Percentiles rank a stretch among this genome's conserved stretches.
Evolutionary conservation across 2,888 invertebrate genomes (phyloP).

Genomic region (Hipparchia semele): DNA sequence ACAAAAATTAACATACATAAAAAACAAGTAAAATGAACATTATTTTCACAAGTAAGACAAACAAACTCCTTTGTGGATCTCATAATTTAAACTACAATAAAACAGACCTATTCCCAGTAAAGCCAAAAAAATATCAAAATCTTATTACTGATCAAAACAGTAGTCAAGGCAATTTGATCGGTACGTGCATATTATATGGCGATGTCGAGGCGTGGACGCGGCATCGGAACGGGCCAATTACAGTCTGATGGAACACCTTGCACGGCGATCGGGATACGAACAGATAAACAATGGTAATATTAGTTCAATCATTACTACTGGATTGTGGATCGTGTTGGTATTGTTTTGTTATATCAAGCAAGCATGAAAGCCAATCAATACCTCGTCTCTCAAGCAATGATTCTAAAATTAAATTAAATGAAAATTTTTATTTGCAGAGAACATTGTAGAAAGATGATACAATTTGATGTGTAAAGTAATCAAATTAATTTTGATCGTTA

Average conservation of each 20-base stretch:
- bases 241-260: slow-evolving; percentile 71
- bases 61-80: not conserved
- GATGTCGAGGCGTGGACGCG: slow-evolving; percentile 36
- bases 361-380: not conserved
- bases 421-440: no score
- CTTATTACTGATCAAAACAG: slow-evolving; percentile 36
- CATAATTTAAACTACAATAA: slow-evolving; percentile 9
- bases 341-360: slow-evolving; percentile 11
- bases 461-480: no score
- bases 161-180: slow-evolving; percentile 40
- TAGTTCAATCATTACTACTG: slow-evolving; percentile 33
- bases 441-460: no score
- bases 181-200: slow-evolving; percentile 41
- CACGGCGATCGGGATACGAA: slow-evolving; percentile 46
- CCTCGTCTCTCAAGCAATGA: not conserved
- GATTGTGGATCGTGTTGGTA: slow-evolving; percentile 23
- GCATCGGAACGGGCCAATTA: slow-evolving; percentile 74
- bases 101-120: slow-evolving; percentile 9
- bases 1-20: no score
- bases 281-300: slow-evolving; percentile 38
- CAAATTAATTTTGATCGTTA: no score
- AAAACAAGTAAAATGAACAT: no score
- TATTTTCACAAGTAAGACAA: not conserved
- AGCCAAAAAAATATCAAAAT: slow-evolving; percentile 9
- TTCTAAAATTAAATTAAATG: no score